A percentile compares a stretch with the other conserved stretches of the same genome.
Evolutionary conservation across 2,113 vertebrate species (phyloP).

Genomic region (Saccopteryx bilineata): DNA sequence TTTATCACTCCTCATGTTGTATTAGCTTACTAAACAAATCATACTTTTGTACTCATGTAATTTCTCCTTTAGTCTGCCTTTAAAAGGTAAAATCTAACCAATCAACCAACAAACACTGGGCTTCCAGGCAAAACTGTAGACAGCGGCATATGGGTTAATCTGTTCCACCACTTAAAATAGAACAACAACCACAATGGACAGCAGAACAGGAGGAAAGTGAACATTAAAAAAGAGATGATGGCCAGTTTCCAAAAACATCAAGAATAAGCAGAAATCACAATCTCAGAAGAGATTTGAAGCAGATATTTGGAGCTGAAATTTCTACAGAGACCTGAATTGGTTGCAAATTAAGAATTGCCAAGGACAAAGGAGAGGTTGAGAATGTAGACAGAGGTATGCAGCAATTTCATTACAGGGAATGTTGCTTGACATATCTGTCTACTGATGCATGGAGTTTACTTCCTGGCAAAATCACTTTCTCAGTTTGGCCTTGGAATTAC

Average conservation of each 20-base stretch:
- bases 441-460: background rate
- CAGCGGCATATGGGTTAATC: background rate
- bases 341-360: background rate
- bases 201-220: background rate
- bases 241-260: background rate
- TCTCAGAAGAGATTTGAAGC: background rate
- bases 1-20: background rate
- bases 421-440: background rate
- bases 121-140: background rate
- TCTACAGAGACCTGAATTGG: background rate
- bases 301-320: background rate
- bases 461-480: slow-evolving; percentile 45
- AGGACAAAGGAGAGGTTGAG: background rate
- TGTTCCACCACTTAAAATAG: background rate
- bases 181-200: background rate
- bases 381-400: background rate
- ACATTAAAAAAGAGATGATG: background rate
- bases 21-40: background rate
- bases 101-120: background rate
- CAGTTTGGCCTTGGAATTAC: background rate
- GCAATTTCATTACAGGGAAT: background rate
- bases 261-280: background rate
- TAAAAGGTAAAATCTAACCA: background rate
- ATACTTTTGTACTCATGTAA: background rate
- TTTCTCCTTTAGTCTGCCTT: background rate